Conservation (phyloP, 2,113 vertebrate genomes). For the Menidia beryllina region DNA sequence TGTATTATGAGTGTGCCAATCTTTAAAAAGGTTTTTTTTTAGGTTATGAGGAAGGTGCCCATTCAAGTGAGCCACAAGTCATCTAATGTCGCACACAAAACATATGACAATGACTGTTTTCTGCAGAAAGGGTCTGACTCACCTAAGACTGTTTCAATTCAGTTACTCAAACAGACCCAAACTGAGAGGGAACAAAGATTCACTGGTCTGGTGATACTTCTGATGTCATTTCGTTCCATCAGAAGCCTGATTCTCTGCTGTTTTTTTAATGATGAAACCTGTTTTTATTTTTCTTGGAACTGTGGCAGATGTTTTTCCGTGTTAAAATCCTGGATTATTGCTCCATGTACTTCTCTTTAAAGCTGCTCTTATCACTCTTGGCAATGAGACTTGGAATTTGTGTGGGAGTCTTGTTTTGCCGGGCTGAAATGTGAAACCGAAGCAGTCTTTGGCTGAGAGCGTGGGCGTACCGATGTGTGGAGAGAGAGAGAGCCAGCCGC, state of each 20-base stretch:
- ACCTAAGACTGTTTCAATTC: too few species aligned
- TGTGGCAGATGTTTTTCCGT: neutral
- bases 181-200: neutral
- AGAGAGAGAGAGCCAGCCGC: conserved; percentile 11
- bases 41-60: too few species aligned
- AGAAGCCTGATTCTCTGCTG: neutral
- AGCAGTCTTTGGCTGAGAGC: conserved; percentile 26
- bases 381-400: conserved; percentile 44
- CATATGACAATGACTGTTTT: too few species aligned
- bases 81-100: too few species aligned
- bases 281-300: too few species aligned
- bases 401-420: conserved; percentile 12
- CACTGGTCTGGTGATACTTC: neutral
- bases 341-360: conserved; percentile 6
- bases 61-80: too few species aligned
- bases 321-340: neutral
- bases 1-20: too few species aligned
- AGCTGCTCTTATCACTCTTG: conserved; percentile 16
- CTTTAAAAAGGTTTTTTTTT: too few species aligned
- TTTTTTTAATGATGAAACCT: neutral
- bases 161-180: neutral
- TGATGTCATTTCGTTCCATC: neutral
- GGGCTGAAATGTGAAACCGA: conserved; percentile 31
- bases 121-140: too few species aligned
- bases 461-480: conserved; percentile 65